Conservation (phyloP, 2,888 invertebrate genomes). For the Callyntrura guangdongensis region DNA sequence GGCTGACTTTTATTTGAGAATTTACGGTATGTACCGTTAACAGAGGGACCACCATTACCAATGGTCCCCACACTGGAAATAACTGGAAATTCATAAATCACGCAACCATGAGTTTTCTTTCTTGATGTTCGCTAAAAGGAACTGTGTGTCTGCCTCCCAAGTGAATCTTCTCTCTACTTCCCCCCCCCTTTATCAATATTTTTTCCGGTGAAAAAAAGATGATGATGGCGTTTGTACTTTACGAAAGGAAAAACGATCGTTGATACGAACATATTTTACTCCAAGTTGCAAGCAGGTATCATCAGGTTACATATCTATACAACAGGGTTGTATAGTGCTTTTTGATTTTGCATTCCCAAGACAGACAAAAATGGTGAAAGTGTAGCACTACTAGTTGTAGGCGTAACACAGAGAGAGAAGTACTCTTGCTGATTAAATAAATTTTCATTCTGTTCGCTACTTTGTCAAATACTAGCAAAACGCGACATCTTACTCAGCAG, state of each 20-base stretch:
- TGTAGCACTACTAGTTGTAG: neutral
- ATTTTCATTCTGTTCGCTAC: constrained; percentile 69
- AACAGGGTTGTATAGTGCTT: neutral
- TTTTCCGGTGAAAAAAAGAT: neutral
- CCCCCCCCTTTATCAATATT: neutral
- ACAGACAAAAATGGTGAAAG: constrained; percentile 19
- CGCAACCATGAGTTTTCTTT: constrained; percentile 16
- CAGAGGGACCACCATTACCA: too few species aligned
- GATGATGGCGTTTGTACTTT: neutral
- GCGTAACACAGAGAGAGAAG: constrained; percentile 3
- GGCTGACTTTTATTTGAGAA: too few species aligned
- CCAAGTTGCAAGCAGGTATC: too few species aligned
- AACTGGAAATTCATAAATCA: constrained; percentile 63
- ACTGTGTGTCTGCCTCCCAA: neutral
- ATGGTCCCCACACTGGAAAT: constrained; percentile 33
- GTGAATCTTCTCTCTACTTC: neutral
- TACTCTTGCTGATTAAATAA: constrained; percentile 70
- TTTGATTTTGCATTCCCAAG: neutral
- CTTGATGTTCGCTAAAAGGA: neutral
- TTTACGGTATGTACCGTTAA: too few species aligned
- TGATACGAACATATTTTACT: too few species aligned
- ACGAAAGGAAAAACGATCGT: too few species aligned
- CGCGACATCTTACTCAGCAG: neutral
- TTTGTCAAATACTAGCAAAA: constrained; percentile 57
- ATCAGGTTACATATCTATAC: neutral